Percentiles rank a stretch among this genome's conserved stretches.
Evolutionary conservation across 2,797 vertebrate genomes (phyloP).

Genomic region (Thunnus albacares): DNA sequence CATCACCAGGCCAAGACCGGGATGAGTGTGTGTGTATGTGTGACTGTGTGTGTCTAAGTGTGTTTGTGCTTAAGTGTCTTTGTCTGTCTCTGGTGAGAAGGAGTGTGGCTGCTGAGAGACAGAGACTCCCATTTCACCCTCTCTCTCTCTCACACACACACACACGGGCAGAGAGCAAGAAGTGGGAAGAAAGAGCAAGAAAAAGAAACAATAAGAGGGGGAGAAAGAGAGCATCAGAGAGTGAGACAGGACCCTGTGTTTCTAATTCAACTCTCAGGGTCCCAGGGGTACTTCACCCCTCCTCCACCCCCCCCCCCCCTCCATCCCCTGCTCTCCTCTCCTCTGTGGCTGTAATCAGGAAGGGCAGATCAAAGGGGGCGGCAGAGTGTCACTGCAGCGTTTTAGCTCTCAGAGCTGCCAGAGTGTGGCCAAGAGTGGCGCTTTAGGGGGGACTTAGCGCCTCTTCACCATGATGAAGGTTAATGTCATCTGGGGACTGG

Average conservation of each 20-base stretch:
- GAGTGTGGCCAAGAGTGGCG: slow-evolving; percentile 81
- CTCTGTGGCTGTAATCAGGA: slow-evolving; percentile 83
- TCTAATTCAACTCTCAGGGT: slow-evolving; percentile 79
- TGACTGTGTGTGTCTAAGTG: slow-evolving; percentile 36
- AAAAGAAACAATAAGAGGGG: slow-evolving; percentile 75
- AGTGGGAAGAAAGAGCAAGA: slow-evolving; percentile 61
- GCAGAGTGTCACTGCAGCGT: slow-evolving; percentile 83
- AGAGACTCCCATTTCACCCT: slow-evolving; percentile 65
- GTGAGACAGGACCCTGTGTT: slow-evolving; percentile 72
- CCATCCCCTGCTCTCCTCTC: slow-evolving; percentile 64
- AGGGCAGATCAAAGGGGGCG: slow-evolving; percentile 86
- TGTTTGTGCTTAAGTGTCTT: slow-evolving; percentile 78
- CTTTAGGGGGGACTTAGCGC: slow-evolving; percentile 81
- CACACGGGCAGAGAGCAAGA: slow-evolving; percentile 35
- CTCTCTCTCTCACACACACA: slow-evolving; percentile 32
- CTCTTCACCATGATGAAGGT: slow-evolving; percentile 87
- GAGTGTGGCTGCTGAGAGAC: slow-evolving; percentile 73
- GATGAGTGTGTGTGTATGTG: slow-evolving; percentile 52
- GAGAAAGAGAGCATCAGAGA: slow-evolving; percentile 70
- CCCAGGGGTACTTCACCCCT: slow-evolving; percentile 74
- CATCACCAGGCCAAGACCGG: slow-evolving; percentile 79
- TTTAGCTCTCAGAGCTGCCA: slow-evolving; percentile 84
- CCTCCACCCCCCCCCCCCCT: slow-evolving; percentile 38
- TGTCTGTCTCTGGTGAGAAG: slow-evolving; percentile 77
- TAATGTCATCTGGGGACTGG: slow-evolving; percentile 85